A percentile compares a stretch with the other conserved stretches of the same genome.
Evolutionary conservation across 2,113 vertebrate genomes (phyloP).

Genomic region (Siniperca chuatsi): DNA sequence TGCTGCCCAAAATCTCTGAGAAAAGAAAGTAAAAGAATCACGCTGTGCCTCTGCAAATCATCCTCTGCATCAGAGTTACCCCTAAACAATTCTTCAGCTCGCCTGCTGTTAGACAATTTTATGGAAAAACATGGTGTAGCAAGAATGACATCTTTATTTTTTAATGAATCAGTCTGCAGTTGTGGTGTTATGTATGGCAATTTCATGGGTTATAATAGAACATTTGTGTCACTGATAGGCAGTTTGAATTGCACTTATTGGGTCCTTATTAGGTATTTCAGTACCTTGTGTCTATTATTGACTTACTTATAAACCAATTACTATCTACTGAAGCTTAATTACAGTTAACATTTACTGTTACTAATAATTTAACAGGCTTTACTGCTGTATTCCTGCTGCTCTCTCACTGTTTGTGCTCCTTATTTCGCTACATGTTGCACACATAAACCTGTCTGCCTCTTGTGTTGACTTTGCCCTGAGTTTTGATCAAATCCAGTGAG

Average conservation of each 20-base stretch:
- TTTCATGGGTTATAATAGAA: conserved; percentile 26
- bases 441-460: neutral
- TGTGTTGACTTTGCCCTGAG: neutral
- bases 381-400: conserved; percentile 12
- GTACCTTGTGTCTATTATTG: neutral
- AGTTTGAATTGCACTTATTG: conserved; percentile 1
- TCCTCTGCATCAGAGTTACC: conserved; percentile 50
- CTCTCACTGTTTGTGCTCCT: neutral
- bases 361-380: conserved; percentile 3
- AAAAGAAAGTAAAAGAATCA: conserved; percentile 67
- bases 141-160: conserved; percentile 42
- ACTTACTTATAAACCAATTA: neutral
- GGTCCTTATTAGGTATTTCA: conserved; percentile 1
- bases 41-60: conserved; percentile 61
- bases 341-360: neutral
- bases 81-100: conserved; percentile 56
- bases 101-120: conserved; percentile 47
- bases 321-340: neutral
- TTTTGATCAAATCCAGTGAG: conserved; percentile 31
- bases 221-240: conserved; percentile 1
- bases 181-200: conserved; percentile 21
- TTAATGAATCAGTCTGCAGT: conserved; percentile 13
- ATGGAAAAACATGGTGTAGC: conserved; percentile 20
- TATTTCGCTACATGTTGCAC: neutral
- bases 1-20: conserved; percentile 62